These are phyloP conservation scores for Mystacides longicornis DNA, from an alignment of 2,888 invertebrate species.

Conservation along the genomic window DNA sequence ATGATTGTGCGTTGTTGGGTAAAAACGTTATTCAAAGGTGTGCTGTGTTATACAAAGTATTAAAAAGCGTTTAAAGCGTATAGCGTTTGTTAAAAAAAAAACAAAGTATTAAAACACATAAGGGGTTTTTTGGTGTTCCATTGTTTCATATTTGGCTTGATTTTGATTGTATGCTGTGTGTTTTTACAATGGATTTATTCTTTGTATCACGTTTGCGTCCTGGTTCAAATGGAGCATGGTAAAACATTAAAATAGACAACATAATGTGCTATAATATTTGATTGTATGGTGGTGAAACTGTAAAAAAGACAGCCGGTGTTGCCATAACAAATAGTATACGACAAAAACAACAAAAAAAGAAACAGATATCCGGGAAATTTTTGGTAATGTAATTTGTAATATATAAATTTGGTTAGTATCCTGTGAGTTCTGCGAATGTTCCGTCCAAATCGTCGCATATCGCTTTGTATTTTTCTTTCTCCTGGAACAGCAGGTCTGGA, in stretches of 20 bases:
- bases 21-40: too few relatives aligned
- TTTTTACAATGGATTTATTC: too few relatives aligned
- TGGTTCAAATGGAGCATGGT: slow-evolving; percentile 9
- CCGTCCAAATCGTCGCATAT: slow-evolving; percentile 96
- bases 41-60: too few relatives aligned
- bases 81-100: too few relatives aligned
- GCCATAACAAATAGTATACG: slow-evolving; percentile 11
- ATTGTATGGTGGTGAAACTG: slow-evolving; percentile 11
- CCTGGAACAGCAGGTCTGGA: slow-evolving; percentile 77
- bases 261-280: neutral
- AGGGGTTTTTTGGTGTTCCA: too few relatives aligned
- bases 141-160: too few relatives aligned
- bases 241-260: neutral
- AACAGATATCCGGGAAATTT: slow-evolving; percentile 17
- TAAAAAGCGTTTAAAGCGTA: too few relatives aligned
- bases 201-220: slow-evolving; percentile 1
- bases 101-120: too few relatives aligned
- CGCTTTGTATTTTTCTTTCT: slow-evolving; percentile 93
- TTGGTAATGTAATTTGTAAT: too few relatives aligned
- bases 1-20: too few relatives aligned
- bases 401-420: slow-evolving; percentile 70
- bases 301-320: slow-evolving; percentile 17
- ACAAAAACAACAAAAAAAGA: too few relatives aligned
- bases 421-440: slow-evolving; percentile 94
- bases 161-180: too few relatives aligned